phyloP scores from a whole-genome alignment of 2,113 vertebrate species.

The Prietella phreatophila region DNA sequence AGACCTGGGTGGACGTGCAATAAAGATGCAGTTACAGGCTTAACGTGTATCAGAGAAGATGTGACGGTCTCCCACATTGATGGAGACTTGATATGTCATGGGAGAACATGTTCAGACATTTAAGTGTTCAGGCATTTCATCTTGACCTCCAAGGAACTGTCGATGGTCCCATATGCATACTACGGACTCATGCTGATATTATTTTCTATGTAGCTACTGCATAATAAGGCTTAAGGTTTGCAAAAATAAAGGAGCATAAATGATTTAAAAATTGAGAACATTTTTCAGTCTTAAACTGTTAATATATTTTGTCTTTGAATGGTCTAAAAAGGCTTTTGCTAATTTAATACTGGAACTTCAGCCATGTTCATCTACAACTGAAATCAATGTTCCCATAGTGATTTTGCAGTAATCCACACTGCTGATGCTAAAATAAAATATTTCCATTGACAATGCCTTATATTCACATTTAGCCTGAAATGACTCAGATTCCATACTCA shows the following conservation, averaged over 20 bases:
- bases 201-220: neutral
- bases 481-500: neutral
- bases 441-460: neutral
- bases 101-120: constrained; percentile 1
- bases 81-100: neutral
- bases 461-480: neutral
- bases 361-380: neutral
- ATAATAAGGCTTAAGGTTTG: neutral
- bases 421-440: neutral
- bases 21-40: neutral
- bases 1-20: neutral
- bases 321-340: neutral
- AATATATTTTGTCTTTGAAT: neutral
- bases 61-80: neutral
- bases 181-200: neutral
- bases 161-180: neutral
- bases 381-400: neutral
- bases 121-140: neutral
- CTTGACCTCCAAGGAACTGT: neutral
- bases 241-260: neutral
- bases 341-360: neutral
- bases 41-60: neutral
- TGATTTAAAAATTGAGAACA: neutral
- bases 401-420: neutral
- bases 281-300: too few species aligned